Evolutionary conservation across 2,888 invertebrate species (phyloP).

Genomic region (Miltochrista miniata): DNA sequence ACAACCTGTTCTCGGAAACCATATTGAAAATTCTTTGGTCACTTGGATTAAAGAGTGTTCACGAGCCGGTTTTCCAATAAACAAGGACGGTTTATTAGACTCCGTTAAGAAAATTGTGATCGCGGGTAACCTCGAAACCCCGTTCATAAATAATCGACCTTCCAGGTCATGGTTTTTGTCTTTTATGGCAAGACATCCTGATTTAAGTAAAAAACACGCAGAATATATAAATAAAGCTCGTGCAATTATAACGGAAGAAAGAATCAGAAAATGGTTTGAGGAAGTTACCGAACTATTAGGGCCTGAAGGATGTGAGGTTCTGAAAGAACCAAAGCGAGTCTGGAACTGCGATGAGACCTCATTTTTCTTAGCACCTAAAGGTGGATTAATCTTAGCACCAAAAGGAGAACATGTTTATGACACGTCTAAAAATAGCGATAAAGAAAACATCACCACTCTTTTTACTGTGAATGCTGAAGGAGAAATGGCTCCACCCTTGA

Average conservation of each 20-base stretch:
- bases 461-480: neutral
- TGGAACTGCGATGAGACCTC: constrained; percentile 11
- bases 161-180: constrained; percentile 26
- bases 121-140: constrained; percentile 22
- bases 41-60: constrained; percentile 29
- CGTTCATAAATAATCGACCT: constrained; percentile 27
- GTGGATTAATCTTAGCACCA: constrained; percentile 6
- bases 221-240: constrained; percentile 35
- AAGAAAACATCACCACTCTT: constrained; percentile 10
- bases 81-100: constrained; percentile 33
- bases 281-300: constrained; percentile 8
- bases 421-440: constrained; percentile 12
- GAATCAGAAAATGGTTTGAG: constrained; percentile 15
- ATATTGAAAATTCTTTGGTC: constrained; percentile 28
- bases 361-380: constrained; percentile 20
- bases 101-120: constrained; percentile 32
- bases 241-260: constrained; percentile 28
- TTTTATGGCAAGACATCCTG: constrained; percentile 22
- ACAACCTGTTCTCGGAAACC: constrained; percentile 29
- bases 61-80: constrained; percentile 29
- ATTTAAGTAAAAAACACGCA: constrained; percentile 29
- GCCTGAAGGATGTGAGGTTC: neutral
- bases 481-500: neutral
- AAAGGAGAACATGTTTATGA: neutral
- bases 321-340: neutral